A percentile compares a stretch with the other conserved stretches of the same genome.
Conservation (phyloP, 2,888 invertebrate species). For the Zaprionus bogoriensis region DNA sequence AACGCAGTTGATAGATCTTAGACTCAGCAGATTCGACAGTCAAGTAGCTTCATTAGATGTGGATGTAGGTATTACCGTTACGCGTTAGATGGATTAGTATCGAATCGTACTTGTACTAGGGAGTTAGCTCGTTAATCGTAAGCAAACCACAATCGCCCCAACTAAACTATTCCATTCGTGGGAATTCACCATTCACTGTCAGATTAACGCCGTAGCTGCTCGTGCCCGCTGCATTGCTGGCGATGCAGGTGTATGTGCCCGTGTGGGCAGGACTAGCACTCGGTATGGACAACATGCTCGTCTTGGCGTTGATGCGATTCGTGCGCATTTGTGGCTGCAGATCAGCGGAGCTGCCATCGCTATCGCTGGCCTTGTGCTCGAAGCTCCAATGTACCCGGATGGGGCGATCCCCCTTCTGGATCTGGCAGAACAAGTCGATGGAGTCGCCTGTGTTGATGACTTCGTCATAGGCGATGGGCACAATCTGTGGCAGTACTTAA, state of each 20-base stretch:
- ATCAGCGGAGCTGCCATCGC: constrained; percentile 46
- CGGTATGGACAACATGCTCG: constrained; percentile 85
- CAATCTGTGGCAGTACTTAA: constrained; percentile 89
- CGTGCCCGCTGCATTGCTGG: constrained; percentile 88
- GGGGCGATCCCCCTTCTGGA: constrained; percentile 88
- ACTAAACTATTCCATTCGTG: neutral
- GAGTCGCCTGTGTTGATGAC: constrained; percentile 88
- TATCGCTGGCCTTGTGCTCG: constrained; percentile 71
- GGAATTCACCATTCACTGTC: constrained; percentile 85
- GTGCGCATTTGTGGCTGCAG: constrained; percentile 83
- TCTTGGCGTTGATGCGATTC: constrained; percentile 86
- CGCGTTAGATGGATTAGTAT: constrained; percentile 80
- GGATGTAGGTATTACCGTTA: constrained; percentile 11
- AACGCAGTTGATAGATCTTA: neutral
- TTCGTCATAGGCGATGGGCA: constrained; percentile 89
- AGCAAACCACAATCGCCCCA: constrained; percentile 28
- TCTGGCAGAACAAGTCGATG: constrained; percentile 88
- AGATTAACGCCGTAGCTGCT: constrained; percentile 85
- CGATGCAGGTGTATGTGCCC: constrained; percentile 90
- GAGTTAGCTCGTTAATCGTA: constrained; percentile 31
- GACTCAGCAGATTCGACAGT: neutral
- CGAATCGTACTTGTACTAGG: constrained; percentile 56
- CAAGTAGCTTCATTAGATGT: neutral
- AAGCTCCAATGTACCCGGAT: constrained; percentile 87
- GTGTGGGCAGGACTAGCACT: constrained; percentile 87